Evolutionary conservation across 2,888 invertebrate species (phyloP).

Genomic region (Cephus sareptanus): DNA sequence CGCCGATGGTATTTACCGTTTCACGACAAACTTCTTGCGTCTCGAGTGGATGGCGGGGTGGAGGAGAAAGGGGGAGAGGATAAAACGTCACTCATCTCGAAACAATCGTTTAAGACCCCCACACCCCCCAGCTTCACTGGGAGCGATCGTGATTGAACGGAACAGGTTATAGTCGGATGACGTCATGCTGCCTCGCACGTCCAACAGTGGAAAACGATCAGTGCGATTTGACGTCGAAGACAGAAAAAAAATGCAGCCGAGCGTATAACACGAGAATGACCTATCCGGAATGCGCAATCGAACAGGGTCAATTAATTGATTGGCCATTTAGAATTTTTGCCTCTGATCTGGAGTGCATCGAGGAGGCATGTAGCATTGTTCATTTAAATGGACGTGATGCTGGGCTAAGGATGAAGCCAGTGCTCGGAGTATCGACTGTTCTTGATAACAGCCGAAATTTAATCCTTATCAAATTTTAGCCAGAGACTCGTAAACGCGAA

Average conservation of each 20-base stretch:
- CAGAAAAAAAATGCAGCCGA: too few species aligned
- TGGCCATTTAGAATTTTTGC: neutral
- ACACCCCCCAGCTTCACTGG: too few species aligned
- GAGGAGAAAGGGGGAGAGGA: slow-evolving; percentile 1
- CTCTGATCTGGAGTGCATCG: neutral
- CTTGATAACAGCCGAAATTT: neutral
- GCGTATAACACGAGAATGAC: neutral
- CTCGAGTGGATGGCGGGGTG: slow-evolving; percentile 3
- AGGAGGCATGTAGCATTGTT: neutral
- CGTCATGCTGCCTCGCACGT: too few species aligned
- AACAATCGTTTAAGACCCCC: slow-evolving; percentile 6
- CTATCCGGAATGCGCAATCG: neutral
- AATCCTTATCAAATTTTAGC: neutral
- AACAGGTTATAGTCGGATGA: too few species aligned
- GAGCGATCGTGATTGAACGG: too few species aligned
- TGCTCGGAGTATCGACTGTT: neutral
- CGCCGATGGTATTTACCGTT: slow-evolving; percentile 52
- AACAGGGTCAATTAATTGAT: neutral
- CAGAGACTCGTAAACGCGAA: neutral
- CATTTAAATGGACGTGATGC: neutral
- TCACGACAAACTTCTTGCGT: slow-evolving; percentile 41
- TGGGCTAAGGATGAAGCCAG: neutral
- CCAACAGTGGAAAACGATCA: too few species aligned
- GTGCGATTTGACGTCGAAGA: too few species aligned
- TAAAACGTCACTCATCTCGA: slow-evolving; percentile 3